Conservation (phyloP, 2,797 vertebrate species). For the Karalla daura region DNA sequence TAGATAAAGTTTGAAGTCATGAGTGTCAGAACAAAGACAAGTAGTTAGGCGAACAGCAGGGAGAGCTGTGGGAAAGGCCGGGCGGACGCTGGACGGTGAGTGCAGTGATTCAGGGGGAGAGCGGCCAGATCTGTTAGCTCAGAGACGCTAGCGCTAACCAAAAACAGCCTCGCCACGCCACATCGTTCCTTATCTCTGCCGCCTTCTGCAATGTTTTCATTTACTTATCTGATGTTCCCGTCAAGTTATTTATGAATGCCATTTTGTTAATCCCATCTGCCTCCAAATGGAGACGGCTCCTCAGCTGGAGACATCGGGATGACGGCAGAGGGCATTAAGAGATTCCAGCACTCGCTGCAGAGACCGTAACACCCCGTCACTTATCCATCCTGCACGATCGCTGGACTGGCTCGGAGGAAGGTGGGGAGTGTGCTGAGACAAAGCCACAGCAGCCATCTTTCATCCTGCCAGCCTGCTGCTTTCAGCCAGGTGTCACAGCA, state of each 20-base stretch:
- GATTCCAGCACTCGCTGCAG: not conserved
- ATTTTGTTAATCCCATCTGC: not conserved
- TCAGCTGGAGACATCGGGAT: not conserved
- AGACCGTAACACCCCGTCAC: conserved; percentile 24
- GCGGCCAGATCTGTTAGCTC: conserved; percentile 27
- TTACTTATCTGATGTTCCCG: conserved; percentile 13
- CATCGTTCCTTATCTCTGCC: conserved; percentile 24
- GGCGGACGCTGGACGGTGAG: conserved; percentile 33
- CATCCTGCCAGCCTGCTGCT: conserved; percentile 30
- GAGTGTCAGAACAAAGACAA: conserved; percentile 56
- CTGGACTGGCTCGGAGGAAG: conserved; percentile 42
- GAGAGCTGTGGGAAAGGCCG: conserved; percentile 28
- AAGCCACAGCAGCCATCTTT: conserved; percentile 30
- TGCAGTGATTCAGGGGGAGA: conserved; percentile 7
- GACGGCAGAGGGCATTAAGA: conserved; percentile 2
- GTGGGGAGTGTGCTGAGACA: conserved; percentile 37
- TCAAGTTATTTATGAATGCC: not conserved
- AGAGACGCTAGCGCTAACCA: conserved; percentile 21
- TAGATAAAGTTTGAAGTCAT: conserved; percentile 47
- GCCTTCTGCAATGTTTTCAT: conserved; percentile 26
- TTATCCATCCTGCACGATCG: conserved; percentile 30
- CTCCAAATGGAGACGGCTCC: not conserved
- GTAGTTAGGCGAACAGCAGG: conserved; percentile 43
- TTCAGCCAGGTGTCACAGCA: conserved; percentile 43
- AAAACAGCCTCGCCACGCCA: conserved; percentile 23